Evolutionary conservation across 23 tunicate species (phyloP), one percentile per base, ranked within the genome.

Genomic region (Styela clava): DNA sequence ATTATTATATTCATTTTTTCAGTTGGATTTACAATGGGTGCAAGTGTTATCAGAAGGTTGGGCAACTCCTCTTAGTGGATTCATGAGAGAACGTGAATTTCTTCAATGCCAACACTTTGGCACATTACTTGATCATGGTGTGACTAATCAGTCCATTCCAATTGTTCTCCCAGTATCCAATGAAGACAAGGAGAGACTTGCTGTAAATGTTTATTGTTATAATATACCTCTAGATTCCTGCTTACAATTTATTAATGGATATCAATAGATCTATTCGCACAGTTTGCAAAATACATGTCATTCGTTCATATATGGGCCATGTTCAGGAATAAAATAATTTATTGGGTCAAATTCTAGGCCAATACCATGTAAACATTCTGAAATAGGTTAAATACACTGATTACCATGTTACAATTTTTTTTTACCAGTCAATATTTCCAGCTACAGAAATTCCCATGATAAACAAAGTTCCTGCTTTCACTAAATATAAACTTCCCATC

Each of bases 1-100:
- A 71, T 35, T 20, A 28, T 65, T 71, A 71, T 32, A 18, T 16
- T 71, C 16, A 3, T 22, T 7, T 33, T 77, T 78, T 27, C 86
- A 93, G 99, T 78, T 95, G 61, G 99, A 95, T 79, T 65, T 86
- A 32, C 99, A 95, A 65, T 95, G 99, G 99, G 67, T 95, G 62
- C 99, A 95, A 77, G 91, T 90, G 52, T 84, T 95, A 56, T 90
- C 96, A 18, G 99, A 95, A 64, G 99, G 99, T 21, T 95, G 99
- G 99, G 99, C 99, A 20, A 78, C 93, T 22, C 99, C 99, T 0
- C 82, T 95, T 20, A 86, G 73, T 3, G 99, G 99, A 2, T 95
- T 95, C 52, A 95, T 95, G 99, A 83, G 99, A 16, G 99, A 95
- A 56, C 26, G 68, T 3, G 83, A 95, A 56, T 89, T 89, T 70